These are phyloP conservation scores for Nasonia vitripennis DNA, from an alignment of 1,140 invertebrate genomes.

Conservation along the genomic window DNA sequence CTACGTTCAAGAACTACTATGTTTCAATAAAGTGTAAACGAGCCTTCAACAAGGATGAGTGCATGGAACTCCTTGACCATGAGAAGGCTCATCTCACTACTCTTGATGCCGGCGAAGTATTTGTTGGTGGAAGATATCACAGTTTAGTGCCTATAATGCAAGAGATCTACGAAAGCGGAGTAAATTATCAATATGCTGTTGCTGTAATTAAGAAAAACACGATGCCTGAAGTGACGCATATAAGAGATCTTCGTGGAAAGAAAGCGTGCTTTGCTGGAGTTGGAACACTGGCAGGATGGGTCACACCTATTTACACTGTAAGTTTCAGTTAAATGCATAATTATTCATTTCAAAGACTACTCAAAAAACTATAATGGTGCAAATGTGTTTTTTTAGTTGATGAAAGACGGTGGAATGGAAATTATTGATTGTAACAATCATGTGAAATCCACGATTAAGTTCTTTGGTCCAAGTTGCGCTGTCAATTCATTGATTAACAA, in stretches of 20 bases:
- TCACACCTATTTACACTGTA: slow-evolving; percentile 85
- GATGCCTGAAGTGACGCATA: slow-evolving; percentile 78
- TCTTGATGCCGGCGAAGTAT: slow-evolving; percentile 94
- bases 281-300: slow-evolving; percentile 94
- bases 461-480: slow-evolving; percentile 93
- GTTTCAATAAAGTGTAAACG: slow-evolving; percentile 80
- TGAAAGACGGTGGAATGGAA: slow-evolving; percentile 86
- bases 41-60: slow-evolving; percentile 87
- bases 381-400: slow-evolving; percentile 78
- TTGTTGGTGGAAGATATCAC: slow-evolving; percentile 93
- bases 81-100: slow-evolving; percentile 89
- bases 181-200: slow-evolving; percentile 86
- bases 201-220: slow-evolving; percentile 87
- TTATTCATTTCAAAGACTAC: slow-evolving; percentile 17
- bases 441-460: slow-evolving; percentile 93
- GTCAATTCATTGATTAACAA: slow-evolving; percentile 93
- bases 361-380: background rate
- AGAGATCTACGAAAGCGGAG: slow-evolving; percentile 79
- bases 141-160: slow-evolving; percentile 93
- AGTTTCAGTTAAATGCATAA: slow-evolving; percentile 26
- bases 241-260: slow-evolving; percentile 84
- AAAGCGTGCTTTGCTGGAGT: slow-evolving; percentile 94
- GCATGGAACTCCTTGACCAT: slow-evolving; percentile 85
- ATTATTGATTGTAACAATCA: slow-evolving; percentile 97
- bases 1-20: slow-evolving; percentile 78